A percentile compares a stretch with the other conserved stretches of the same genome.
phyloP scores from a whole-genome alignment of 2,797 vertebrate genomes.

The Spea hammondii region DNA sequence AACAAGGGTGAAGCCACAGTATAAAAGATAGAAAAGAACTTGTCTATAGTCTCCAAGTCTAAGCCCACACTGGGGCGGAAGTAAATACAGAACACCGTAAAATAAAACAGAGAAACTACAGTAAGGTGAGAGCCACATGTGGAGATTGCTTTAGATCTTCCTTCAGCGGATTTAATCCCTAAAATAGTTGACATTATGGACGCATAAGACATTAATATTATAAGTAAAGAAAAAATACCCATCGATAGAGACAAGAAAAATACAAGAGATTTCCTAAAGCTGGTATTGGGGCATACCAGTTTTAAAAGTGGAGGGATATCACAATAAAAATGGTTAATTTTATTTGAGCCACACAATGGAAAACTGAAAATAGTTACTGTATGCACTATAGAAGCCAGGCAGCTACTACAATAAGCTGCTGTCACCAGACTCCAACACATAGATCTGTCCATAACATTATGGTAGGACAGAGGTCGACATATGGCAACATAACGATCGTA shows the following conservation, averaged over 20 bases:
- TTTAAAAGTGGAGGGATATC: conserved; percentile 39
- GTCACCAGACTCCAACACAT: conserved; percentile 13
- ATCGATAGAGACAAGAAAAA: conserved; percentile 24
- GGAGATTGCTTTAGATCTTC: conserved; percentile 66
- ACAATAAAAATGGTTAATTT: conserved; percentile 41
- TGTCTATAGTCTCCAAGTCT: conserved; percentile 21
- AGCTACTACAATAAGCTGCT: conserved; percentile 11
- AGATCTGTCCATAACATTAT: conserved; percentile 16
- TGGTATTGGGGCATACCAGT: conserved; percentile 15
- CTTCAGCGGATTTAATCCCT: conserved; percentile 58
- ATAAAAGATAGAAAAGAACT: conserved; percentile 38
- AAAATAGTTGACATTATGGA: conserved; percentile 36
- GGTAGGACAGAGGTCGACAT: conserved; percentile 32
- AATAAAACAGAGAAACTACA: conserved; percentile 61
- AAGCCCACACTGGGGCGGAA: conserved; percentile 45
- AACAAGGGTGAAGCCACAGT: conserved; percentile 40
- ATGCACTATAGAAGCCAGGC: conserved; percentile 17
- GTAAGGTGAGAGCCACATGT: conserved; percentile 67
- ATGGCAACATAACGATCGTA: conserved; percentile 39
- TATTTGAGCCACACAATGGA: conserved; percentile 34
- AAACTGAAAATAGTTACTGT: conserved; percentile 15
- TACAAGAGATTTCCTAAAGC: conserved; percentile 15
- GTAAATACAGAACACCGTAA: conserved; percentile 55
- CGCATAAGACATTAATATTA: conserved; percentile 29
- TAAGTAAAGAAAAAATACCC: conserved; percentile 17